Conservation (phyloP, 2,113 vertebrate genomes). For the Nothocercus nigrocapillus region DNA sequence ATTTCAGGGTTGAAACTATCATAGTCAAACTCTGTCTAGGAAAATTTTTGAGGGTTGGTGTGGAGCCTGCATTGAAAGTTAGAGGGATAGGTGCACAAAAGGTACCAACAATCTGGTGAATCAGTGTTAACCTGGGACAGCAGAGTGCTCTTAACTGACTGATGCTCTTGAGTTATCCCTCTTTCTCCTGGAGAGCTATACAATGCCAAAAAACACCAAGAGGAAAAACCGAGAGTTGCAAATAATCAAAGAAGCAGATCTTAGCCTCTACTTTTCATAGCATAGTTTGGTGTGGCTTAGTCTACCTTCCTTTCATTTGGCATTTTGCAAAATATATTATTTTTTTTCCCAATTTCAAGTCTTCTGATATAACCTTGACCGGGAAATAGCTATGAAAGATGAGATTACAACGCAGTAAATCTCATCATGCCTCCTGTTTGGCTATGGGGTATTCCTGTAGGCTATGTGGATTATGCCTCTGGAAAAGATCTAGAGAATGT, state of each 20-base stretch:
- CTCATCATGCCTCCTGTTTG: background rate
- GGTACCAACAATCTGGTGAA: background rate
- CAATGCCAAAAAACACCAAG: background rate
- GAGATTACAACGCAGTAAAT: background rate
- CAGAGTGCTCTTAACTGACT: background rate
- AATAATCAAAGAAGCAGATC: background rate
- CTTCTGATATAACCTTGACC: background rate
- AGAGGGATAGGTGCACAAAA: background rate
- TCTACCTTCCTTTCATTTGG: background rate
- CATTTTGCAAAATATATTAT: background rate
- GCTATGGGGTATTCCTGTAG: background rate
- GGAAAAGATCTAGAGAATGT: background rate
- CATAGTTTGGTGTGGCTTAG: background rate
- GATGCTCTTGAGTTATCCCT: background rate
- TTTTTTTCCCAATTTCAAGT: background rate
- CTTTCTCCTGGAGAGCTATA: background rate
- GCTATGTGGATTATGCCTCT: background rate
- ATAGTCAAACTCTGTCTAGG: background rate
- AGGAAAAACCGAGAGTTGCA: background rate
- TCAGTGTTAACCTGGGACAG: accelerated
- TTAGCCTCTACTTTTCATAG: background rate
- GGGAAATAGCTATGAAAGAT: background rate
- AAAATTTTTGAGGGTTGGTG: background rate
- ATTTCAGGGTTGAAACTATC: background rate
- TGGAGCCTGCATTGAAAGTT: background rate